Conservation (phyloP, 2,797 vertebrate species). For the Mormyrops attenuatus region DNA sequence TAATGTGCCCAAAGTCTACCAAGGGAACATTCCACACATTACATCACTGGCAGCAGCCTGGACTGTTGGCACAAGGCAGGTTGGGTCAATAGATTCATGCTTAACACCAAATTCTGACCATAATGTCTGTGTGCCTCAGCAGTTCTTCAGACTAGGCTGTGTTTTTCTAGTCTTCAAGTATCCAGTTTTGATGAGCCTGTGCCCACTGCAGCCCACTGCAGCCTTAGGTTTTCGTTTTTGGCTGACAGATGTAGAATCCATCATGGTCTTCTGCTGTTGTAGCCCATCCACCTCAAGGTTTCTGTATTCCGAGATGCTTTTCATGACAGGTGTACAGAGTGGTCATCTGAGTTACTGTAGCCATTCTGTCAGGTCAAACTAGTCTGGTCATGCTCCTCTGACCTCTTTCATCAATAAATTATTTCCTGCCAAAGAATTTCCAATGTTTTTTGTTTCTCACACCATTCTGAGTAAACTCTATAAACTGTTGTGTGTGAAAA, state of each 20-base stretch:
- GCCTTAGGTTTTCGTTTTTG: neutral
- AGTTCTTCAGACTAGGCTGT: neutral
- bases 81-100: neutral
- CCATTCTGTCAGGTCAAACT: neutral
- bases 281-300: neutral
- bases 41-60: neutral
- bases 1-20: neutral
- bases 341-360: neutral
- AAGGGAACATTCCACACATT: neutral
- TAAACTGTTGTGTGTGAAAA: neutral
- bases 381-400: neutral
- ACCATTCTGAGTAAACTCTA: neutral
- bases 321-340: neutral
- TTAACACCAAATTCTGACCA: neutral
- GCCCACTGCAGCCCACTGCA: neutral
- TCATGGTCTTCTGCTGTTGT: neutral
- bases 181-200: neutral
- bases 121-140: neutral
- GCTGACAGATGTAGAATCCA: neutral
- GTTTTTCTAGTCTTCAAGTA: neutral
- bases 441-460: neutral
- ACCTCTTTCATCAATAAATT: neutral
- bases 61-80: neutral
- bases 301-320: neutral
- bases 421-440: neutral